Evolutionary conservation across 2,113 vertebrate genomes (phyloP).

Genomic region (Candoia aspera): DNA sequence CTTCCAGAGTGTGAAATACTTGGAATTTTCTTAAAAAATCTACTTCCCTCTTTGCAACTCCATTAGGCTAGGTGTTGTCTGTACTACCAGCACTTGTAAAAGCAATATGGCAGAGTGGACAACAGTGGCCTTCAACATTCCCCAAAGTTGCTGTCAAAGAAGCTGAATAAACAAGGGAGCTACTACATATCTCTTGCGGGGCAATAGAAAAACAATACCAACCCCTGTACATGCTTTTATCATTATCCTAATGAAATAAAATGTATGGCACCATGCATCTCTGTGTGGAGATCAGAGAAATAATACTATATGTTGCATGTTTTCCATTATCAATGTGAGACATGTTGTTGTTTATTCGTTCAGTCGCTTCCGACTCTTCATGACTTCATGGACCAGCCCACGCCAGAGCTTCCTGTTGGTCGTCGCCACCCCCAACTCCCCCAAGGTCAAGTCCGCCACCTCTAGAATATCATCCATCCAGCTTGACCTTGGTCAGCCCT

Average conservation of each 20-base stretch:
- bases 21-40: neutral
- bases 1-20: neutral
- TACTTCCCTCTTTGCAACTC: neutral
- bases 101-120: neutral
- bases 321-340: neutral
- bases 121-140: neutral
- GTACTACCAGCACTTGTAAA: neutral
- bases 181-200: too few species aligned
- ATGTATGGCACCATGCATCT: neutral
- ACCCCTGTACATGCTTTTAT: neutral
- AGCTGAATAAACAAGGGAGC: neutral
- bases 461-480: too few species aligned
- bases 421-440: too few species aligned
- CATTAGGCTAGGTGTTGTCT: neutral
- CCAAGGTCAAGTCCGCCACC: too few species aligned
- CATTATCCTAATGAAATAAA: neutral
- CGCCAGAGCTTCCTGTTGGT: too few species aligned
- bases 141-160: neutral
- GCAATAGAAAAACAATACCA: too few species aligned
- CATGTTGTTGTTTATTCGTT: too few species aligned
- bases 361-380: too few species aligned
- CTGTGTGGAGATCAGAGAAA: neutral
- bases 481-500: too few species aligned
- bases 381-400: too few species aligned
- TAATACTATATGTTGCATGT: neutral